Evolutionary conservation across 2,797 vertebrate genomes (phyloP), one percentile per base, ranked within the genome.

Genomic region (Gallinago solitaria): DNA sequence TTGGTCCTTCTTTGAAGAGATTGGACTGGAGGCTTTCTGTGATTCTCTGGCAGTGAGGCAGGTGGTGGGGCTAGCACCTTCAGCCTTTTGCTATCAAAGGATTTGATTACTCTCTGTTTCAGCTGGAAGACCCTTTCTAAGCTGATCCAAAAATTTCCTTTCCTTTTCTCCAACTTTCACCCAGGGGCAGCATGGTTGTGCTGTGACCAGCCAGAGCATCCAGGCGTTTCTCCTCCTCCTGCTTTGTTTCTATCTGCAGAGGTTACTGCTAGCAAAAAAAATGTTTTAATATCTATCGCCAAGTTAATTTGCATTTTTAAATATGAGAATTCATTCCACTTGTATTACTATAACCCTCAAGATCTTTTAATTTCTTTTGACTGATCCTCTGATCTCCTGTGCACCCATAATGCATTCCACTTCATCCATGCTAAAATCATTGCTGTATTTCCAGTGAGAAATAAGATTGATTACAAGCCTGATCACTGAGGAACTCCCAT

Each of bases 331-430:
- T n/a, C 3, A 37, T 91, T 78, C 45, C 4, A 32, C 81, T 91
- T 57, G 11, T 56, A 25, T 78, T 83, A 25, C 57, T 81, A 1
- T 71, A 71, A 16, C 47, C 73, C 54, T 94, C 71, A 57, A 80
- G 51, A 87, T 76, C 68, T 74, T 94, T 90, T 82, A 56, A 79
- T 90, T 84, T 79, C 32, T 87, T 83, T 85, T 64, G 81, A 54
- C 87, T 91, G 60, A 45, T 67, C 57, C 45, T 79, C 76, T 91
- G 65, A 68, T 93, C 81, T 89, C 69, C 51, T 35, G 28, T 68
- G 75, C 43, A 12, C 48, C 50, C 20, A 47, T 89, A 67, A 74
- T 7, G 8, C 25, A 15, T 91, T 86, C 27, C 19, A 47, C 48
- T 93, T 93, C 53, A 71, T 87, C 0, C 0, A 24, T 68, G 30